These are phyloP conservation scores for Acanthochromis polyacanthus DNA, from an alignment of 2,113 vertebrate genomes.

Conservation along the genomic window DNA sequence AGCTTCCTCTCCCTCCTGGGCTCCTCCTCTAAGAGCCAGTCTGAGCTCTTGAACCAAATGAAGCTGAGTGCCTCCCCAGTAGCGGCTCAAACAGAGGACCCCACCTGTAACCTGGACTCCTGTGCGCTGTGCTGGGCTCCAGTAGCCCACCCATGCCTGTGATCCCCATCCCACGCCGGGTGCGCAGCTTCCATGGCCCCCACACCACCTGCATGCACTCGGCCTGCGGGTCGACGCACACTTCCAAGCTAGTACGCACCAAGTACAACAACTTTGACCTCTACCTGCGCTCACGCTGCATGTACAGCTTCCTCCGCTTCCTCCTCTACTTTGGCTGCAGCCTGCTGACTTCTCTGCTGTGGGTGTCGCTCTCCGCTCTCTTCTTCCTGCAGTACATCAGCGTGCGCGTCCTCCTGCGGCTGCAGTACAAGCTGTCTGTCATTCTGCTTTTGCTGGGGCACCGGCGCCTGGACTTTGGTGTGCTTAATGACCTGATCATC, in stretches of 20 bases:
- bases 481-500: conserved; percentile 95
- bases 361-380: conserved; percentile 93
- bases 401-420: conserved; percentile 91
- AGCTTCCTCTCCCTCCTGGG: neutral
- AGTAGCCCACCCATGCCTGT: conserved; percentile 92
- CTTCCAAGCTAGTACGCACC: conserved; percentile 91
- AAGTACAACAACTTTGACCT: conserved; percentile 98
- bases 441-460: conserved; percentile 93
- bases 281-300: conserved; percentile 94
- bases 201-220: conserved; percentile 98
- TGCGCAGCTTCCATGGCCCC: conserved; percentile 97
- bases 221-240: conserved; percentile 91
- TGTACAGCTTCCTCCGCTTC: conserved; percentile 96
- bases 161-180: conserved; percentile 97
- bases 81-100: conserved; percentile 47
- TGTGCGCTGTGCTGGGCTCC: conserved; percentile 71
- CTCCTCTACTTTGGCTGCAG: conserved; percentile 98
- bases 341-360: conserved; percentile 95
- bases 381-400: conserved; percentile 95
- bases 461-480: conserved; percentile 92
- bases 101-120: conserved; percentile 64
- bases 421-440: conserved; percentile 97
- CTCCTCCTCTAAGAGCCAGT: conserved; percentile 16
- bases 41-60: conserved; percentile 48
- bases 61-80: conserved; percentile 39